Evolutionary conservation across 2,797 vertebrate species (phyloP).

Genomic region (Pogoniulus pusillus): DNA sequence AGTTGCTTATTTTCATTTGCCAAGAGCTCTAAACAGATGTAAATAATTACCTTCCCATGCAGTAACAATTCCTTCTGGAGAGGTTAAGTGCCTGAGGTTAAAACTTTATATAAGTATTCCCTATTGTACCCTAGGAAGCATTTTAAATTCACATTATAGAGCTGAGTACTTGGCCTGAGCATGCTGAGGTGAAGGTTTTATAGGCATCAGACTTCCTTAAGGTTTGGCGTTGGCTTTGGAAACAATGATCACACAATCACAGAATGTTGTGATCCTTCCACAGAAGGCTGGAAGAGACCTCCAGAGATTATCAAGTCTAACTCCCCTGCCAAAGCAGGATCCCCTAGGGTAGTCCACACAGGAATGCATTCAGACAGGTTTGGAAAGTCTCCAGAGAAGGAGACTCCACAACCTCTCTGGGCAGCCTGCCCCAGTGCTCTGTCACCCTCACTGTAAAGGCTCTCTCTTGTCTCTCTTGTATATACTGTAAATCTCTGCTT

Average conservation of each 20-base stretch:
- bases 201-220: not conserved
- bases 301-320: too few relatives aligned
- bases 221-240: not conserved
- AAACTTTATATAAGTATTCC: not conserved
- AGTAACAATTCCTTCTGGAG: not conserved
- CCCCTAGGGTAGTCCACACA: too few relatives aligned
- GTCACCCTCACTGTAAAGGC: too few relatives aligned
- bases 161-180: not conserved
- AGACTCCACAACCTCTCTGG: too few relatives aligned
- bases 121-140: not conserved
- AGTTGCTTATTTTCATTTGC: not conserved
- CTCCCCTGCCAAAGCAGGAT: too few relatives aligned
- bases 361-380: too few relatives aligned
- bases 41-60: not conserved
- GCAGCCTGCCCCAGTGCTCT: too few relatives aligned
- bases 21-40: not conserved
- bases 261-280: too few relatives aligned
- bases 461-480: too few relatives aligned
- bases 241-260: not conserved
- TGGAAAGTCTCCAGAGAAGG: too few relatives aligned
- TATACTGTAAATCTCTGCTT: too few relatives aligned
- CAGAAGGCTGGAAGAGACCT: too few relatives aligned
- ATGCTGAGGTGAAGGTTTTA: not conserved
- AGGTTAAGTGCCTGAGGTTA: not conserved
- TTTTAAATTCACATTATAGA: not conserved